These are phyloP conservation scores for Phaethon lepturus DNA, from an alignment of 2,113 vertebrate species.

Conservation along the genomic window DNA sequence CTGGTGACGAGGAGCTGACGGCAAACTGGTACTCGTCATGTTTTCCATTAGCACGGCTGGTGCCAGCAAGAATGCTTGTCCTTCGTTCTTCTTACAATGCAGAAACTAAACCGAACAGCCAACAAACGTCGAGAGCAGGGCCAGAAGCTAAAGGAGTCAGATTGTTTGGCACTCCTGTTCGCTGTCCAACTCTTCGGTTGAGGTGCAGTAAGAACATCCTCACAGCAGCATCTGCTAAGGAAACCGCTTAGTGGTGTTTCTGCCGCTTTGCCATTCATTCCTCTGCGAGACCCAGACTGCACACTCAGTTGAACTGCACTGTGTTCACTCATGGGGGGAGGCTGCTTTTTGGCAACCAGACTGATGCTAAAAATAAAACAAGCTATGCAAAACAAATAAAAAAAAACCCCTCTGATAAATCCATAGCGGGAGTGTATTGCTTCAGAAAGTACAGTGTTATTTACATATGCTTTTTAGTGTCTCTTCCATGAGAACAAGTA, in stretches of 20 bases:
- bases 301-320: neutral
- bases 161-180: neutral
- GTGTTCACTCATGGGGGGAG: neutral
- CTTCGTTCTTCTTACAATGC: neutral
- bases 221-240: neutral
- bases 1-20: neutral
- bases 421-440: neutral
- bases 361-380: constrained; percentile 39
- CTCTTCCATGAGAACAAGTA: neutral
- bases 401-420: neutral
- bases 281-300: neutral
- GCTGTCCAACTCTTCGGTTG: fast-evolving
- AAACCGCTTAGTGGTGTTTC: neutral
- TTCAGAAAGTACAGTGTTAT: neutral
- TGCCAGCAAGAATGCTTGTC: neutral
- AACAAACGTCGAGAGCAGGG: fast-evolving
- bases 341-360: constrained; percentile 14
- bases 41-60: neutral
- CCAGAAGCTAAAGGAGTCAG: neutral
- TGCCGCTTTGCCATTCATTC: neutral
- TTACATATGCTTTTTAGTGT: neutral
- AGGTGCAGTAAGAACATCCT: neutral
- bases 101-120: neutral
- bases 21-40: neutral
- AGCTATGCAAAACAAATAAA: neutral